Conservation (phyloP, 2,888 invertebrate genomes). For the Dasypolia templi region DNA sequence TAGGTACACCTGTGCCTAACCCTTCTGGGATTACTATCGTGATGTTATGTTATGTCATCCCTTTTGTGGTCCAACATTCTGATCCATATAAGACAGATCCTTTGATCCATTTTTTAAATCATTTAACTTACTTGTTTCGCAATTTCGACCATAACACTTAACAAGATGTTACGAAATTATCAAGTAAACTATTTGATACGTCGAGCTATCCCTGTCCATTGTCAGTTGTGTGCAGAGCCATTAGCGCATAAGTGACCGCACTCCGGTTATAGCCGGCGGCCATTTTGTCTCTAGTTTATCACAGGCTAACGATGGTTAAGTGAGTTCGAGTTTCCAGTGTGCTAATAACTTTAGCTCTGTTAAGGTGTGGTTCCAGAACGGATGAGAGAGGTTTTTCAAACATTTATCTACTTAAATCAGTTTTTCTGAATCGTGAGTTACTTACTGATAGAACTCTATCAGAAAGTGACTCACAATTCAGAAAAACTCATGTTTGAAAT, state of each 20-base stretch:
- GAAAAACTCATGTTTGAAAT: too few species aligned
- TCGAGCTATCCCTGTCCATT: slow-evolving; percentile 14
- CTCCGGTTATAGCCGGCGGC: slow-evolving; percentile 19
- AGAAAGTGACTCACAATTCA: too few species aligned
- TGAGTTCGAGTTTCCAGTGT: slow-evolving; percentile 2
- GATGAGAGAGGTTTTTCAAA: not conserved
- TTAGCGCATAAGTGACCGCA: slow-evolving; percentile 50
- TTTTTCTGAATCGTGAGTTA: not conserved
- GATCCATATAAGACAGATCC: too few species aligned
- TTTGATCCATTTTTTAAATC: too few species aligned
- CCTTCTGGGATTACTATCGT: too few species aligned
- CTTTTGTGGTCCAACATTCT: too few species aligned
- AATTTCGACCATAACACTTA: slow-evolving; percentile 2
- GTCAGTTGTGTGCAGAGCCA: slow-evolving; percentile 41
- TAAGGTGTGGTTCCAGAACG: slow-evolving; percentile 6
- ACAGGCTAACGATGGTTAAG: slow-evolving; percentile 15
- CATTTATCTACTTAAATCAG: too few species aligned
- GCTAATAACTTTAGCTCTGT: slow-evolving; percentile 24
- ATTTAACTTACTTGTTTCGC: not conserved
- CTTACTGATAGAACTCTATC: too few species aligned
- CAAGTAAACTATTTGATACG: slow-evolving; percentile 22
- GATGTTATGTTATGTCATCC: too few species aligned
- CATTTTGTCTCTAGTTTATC: slow-evolving; percentile 47
- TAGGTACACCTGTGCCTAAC: too few species aligned
- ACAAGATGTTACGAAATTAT: slow-evolving; percentile 12